These are phyloP conservation scores for Lithophane socia DNA, from an alignment of 2,888 invertebrate species.

Conservation along the genomic window DNA sequence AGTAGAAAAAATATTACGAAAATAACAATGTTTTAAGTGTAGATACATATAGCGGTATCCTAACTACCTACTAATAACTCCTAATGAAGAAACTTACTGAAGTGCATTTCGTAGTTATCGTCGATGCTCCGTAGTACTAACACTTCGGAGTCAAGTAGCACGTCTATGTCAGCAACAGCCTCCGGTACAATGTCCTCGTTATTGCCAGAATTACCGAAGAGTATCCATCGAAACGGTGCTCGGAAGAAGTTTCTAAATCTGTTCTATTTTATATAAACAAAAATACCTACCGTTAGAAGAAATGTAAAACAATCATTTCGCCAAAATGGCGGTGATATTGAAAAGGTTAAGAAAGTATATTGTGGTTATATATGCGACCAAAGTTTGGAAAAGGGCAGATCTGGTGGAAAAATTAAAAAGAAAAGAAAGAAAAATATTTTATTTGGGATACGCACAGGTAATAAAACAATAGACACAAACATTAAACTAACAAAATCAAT, in stretches of 20 bases:
- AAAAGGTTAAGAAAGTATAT: not conserved
- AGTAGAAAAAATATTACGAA: not conserved
- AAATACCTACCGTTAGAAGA: not conserved
- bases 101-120: conserved; percentile 70
- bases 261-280: conserved; percentile 67
- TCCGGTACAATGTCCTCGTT: conserved; percentile 67
- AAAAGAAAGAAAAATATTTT: not conserved
- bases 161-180: conserved; percentile 68
- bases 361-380: not conserved
- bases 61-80: not conserved
- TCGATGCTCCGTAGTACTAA: conserved; percentile 66
- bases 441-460: too few relatives aligned
- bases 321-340: too few relatives aligned
- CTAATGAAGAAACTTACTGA: conserved; percentile 72
- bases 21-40: not conserved
- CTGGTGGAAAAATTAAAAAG: not conserved
- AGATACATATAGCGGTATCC: too few relatives aligned
- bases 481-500: not conserved
- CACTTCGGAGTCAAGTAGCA: conserved; percentile 81
- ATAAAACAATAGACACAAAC: too few relatives aligned
- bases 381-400: not conserved
- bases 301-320: not conserved
- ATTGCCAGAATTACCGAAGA: conserved; percentile 67
- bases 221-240: conserved; percentile 83
- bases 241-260: conserved; percentile 74